Evolutionary conservation across 2,888 invertebrate genomes (phyloP).

Genomic region (Salpingus planirostris): DNA sequence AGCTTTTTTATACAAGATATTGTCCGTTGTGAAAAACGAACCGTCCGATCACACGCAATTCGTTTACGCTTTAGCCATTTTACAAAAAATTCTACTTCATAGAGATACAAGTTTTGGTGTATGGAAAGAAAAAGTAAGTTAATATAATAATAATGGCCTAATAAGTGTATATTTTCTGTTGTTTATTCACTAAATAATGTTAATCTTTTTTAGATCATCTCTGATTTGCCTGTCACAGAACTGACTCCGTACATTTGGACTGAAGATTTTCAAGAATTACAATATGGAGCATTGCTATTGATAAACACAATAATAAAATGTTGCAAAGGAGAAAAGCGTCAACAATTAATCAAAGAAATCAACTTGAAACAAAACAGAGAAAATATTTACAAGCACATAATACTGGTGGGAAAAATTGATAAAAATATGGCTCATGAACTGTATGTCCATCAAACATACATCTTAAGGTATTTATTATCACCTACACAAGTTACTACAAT

Average conservation of each 20-base stretch:
- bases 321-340: constrained; percentile 28
- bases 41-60: constrained; percentile 20
- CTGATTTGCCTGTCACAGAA: constrained; percentile 22
- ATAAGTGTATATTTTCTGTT: neutral
- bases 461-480: constrained; percentile 32
- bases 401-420: constrained; percentile 19
- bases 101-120: constrained; percentile 19
- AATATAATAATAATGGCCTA: neutral
- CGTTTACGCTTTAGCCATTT: constrained; percentile 27
- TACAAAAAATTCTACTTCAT: constrained; percentile 30
- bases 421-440: constrained; percentile 33
- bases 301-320: constrained; percentile 33
- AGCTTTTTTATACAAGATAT: constrained; percentile 24
- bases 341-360: constrained; percentile 32
- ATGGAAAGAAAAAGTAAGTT: constrained; percentile 29
- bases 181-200: neutral
- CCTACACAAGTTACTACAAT: no score
- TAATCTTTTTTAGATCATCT: constrained; percentile 23
- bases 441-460: constrained; percentile 34
- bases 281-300: constrained; percentile 30
- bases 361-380: constrained; percentile 24
- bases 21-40: constrained; percentile 22
- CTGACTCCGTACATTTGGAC: constrained; percentile 27
- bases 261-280: constrained; percentile 23
- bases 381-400: constrained; percentile 24